Conservation (phyloP, 2,888 invertebrate species). For the Melieria crassipennis region DNA sequence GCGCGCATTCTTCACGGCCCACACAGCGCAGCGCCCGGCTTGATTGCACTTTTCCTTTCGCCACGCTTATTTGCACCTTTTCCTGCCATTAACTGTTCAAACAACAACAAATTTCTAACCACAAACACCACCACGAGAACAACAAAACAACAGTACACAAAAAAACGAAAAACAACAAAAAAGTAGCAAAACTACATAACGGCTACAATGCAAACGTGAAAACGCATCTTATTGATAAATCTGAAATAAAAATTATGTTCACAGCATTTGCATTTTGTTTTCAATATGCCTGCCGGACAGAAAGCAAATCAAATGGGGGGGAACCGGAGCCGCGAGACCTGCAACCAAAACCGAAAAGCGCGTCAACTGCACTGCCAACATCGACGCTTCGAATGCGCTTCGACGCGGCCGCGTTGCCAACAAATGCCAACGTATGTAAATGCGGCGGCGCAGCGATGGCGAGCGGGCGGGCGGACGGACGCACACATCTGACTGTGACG, state of each 20-base stretch:
- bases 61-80: not conserved
- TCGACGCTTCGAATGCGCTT: no score
- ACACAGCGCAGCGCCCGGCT: no score
- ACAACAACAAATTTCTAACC: not conserved
- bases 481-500: slow-evolving; percentile 24
- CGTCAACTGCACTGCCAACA: no score
- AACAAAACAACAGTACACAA: not conserved
- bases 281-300: slow-evolving; percentile 18
- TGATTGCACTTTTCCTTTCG: not conserved
- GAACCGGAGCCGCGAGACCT: no score
- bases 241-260: slow-evolving; percentile 34
- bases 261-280: slow-evolving; percentile 53
- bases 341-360: no score
- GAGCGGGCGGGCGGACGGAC: not conserved
- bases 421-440: not conserved
- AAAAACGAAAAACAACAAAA: not conserved
- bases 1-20: no score
- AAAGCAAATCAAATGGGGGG: not conserved
- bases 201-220: not conserved
- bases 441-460: not conserved
- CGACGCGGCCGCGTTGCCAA: not conserved
- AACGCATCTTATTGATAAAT: slow-evolving; percentile 38
- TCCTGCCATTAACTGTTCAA: not conserved
- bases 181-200: not conserved
- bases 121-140: not conserved